A percentile compares a stretch with the other conserved stretches of the same genome.
These are phyloP conservation scores for human (Homo sapiens) DNA, from an alignment of 2,113 vertebrate genomes.

Conservation along the genomic window GRCh38 chr1:81559001-81559500, in stretches of 20 bases:
- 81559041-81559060: background rate
- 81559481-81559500: background rate
- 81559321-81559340: conserved; percentile 47
- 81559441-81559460: background rate
- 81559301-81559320: conserved; percentile 4
- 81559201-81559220: conserved; percentile 56
- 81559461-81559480: background rate
- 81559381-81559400: background rate
- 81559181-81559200: conserved; percentile 39
- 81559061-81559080: background rate
- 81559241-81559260: conserved; percentile 63
- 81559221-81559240: conserved; percentile 49
- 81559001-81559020: background rate
- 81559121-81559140: background rate
- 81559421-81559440: background rate
- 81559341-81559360: background rate
- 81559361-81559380: background rate
- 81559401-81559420: background rate
- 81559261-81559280: conserved; percentile 70
- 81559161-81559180: background rate
- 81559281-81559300: conserved; percentile 50
- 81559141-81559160: background rate
- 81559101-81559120: background rate
- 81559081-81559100: background rate
- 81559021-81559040: background rate